phyloP scores from a whole-genome alignment of 2,888 invertebrate genomes.

The Erannis defoliaria region DNA sequence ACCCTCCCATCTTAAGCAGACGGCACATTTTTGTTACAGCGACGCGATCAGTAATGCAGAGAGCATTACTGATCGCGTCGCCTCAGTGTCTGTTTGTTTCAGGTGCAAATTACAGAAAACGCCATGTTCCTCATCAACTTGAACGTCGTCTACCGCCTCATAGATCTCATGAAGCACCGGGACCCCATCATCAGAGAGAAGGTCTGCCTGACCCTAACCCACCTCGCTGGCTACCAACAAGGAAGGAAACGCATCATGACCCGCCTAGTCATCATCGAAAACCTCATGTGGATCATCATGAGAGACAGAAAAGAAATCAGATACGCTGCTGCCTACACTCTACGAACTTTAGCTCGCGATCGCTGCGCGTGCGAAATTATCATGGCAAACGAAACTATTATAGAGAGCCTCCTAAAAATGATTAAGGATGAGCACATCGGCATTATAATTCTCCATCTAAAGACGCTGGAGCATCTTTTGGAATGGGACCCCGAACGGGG shows the following conservation, averaged over 20 bases:
- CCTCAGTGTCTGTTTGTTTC: too few species aligned
- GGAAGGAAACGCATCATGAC: constrained; percentile 67
- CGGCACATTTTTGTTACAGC: too few species aligned
- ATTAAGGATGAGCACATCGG: constrained; percentile 71
- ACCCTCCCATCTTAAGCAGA: too few species aligned
- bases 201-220: constrained; percentile 66
- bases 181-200: constrained; percentile 75
- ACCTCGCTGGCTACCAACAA: constrained; percentile 64
- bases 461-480: constrained; percentile 64
- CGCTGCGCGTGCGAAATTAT: constrained; percentile 65
- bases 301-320: constrained; percentile 74
- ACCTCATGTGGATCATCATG: constrained; percentile 66
- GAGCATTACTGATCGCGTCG: too few species aligned
- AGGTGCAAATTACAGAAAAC: constrained; percentile 77
- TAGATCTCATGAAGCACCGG: constrained; percentile 66
- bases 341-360: constrained; percentile 64
- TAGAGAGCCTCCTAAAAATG: constrained; percentile 72
- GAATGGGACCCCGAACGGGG: constrained; percentile 70
- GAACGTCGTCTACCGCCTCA: constrained; percentile 70
- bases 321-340: constrained; percentile 70
- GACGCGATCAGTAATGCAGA: too few species aligned
- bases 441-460: constrained; percentile 69
- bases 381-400: constrained; percentile 58
- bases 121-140: constrained; percentile 70
- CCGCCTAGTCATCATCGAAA: constrained; percentile 61